phyloP scores from a whole-genome alignment of 2,888 invertebrate genomes.

The Sceliomorpha sp. region DNA sequence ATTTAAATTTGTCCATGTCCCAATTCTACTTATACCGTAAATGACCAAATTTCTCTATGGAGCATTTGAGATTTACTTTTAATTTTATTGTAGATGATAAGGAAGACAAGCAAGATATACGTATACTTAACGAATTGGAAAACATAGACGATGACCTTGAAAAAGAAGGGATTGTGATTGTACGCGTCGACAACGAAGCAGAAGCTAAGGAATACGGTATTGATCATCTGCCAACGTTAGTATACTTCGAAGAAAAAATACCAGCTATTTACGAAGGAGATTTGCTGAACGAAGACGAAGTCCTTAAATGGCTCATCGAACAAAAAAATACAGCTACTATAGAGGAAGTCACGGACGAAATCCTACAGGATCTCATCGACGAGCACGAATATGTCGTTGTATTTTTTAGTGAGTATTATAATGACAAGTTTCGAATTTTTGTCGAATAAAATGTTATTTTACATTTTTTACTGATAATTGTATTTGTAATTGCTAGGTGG shows the following conservation, averaged over 20 bases:
- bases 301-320: constrained; percentile 92
- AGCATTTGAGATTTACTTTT: background rate
- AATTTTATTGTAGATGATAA: constrained; percentile 88
- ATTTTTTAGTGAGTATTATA: constrained; percentile 89
- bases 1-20: too few relatives aligned
- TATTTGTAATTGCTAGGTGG: constrained; percentile 82
- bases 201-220: constrained; percentile 96
- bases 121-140: constrained; percentile 92
- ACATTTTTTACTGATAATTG: background rate
- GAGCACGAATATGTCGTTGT: constrained; percentile 97
- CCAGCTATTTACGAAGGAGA: constrained; percentile 96
- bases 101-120: constrained; percentile 93
- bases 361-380: constrained; percentile 90
- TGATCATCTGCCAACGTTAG: constrained; percentile 90
- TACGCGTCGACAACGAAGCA: constrained; percentile 92
- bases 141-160: constrained; percentile 96
- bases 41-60: too few relatives aligned
- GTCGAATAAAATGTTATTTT: too few relatives aligned
- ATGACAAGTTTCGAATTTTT: too few relatives aligned
- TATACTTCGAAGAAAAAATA: constrained; percentile 95
- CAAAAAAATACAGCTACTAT: constrained; percentile 95
- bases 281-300: constrained; percentile 94
- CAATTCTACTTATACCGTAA: too few relatives aligned
- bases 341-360: constrained; percentile 96
- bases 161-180: constrained; percentile 93